phyloP scores from a whole-genome alignment of 2,888 invertebrate genomes.

The Germaria angustata region DNA sequence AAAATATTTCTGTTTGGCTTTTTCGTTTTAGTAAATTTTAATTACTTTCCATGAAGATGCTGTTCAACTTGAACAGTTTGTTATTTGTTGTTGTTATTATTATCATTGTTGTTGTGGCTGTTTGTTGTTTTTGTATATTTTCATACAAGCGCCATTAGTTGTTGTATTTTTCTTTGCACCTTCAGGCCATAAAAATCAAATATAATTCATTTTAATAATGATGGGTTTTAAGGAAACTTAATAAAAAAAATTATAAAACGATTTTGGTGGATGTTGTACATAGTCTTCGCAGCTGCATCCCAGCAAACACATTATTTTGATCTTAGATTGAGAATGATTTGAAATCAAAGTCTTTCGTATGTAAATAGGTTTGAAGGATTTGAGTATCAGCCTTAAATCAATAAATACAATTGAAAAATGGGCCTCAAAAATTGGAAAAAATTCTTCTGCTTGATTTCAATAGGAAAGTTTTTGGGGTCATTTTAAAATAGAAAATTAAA shows the following conservation, averaged over 20 bases:
- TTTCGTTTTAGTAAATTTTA: constrained; percentile 42
- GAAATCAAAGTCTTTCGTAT: too few relatives aligned
- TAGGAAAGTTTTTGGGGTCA: too few relatives aligned
- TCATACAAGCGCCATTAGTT: constrained; percentile 54
- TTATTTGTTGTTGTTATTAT: constrained; percentile 17
- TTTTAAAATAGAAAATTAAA: too few relatives aligned
- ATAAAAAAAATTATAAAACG: constrained; percentile 4
- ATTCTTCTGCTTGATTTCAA: too few relatives aligned
- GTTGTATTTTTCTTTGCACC: constrained; percentile 31
- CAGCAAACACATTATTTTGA: too few relatives aligned
- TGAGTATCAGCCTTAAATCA: too few relatives aligned
- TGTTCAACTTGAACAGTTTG: constrained; percentile 30
- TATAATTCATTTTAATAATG: constrained; percentile 41
- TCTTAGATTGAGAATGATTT: too few relatives aligned
- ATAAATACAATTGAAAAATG: too few relatives aligned
- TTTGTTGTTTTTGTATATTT: not conserved
- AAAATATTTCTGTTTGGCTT: constrained; percentile 27
- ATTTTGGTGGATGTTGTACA: not conserved
- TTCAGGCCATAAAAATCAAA: constrained; percentile 49
- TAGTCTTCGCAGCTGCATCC: not conserved
- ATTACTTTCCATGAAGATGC: constrained; percentile 43
- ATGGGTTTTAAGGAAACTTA: not conserved
- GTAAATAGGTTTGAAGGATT: too few relatives aligned
- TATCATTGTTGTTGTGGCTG: not conserved
- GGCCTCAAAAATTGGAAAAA: too few relatives aligned